A percentile compares a stretch with the other conserved stretches of the same genome.
phyloP scores from a whole-genome alignment of 2,113 vertebrate species.

The Phalacrocorax brasilianus region DNA sequence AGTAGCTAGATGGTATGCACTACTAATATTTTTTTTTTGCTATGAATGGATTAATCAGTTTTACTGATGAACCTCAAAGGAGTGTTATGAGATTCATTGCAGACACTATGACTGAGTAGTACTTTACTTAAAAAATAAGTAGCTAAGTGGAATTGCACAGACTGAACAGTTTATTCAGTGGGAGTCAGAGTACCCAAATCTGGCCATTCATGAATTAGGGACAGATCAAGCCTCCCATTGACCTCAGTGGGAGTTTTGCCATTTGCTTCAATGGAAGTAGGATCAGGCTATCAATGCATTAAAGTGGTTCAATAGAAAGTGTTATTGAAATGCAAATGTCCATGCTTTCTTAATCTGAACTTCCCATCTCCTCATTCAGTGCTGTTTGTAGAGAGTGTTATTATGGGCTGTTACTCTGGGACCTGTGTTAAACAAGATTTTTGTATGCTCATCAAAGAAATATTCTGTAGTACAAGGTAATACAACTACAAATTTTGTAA shows the following conservation, averaged over 20 bases:
- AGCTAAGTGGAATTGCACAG: not conserved
- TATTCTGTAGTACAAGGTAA: not conserved
- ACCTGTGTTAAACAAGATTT: not conserved
- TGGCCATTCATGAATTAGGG: not conserved
- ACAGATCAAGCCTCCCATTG: not conserved
- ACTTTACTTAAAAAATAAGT: not conserved
- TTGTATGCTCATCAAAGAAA: not conserved
- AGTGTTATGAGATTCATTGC: not conserved
- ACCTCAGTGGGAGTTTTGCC: conserved; percentile 24
- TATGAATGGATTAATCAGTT: not conserved
- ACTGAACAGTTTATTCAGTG: not conserved
- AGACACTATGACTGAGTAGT: not conserved
- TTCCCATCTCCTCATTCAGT: conserved; percentile 35
- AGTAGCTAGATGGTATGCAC: not conserved
- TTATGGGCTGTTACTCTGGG: not conserved
- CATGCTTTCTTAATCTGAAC: conserved; percentile 11
- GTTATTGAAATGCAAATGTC: conserved; percentile 55
- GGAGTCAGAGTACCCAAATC: not conserved
- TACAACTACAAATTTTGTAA: not conserved
- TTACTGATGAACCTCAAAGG: not conserved
- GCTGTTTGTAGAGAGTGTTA: not conserved
- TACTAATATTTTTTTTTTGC: not conserved
- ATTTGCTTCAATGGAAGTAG: not conserved
- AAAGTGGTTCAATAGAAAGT: not conserved
- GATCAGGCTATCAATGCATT: not conserved